phyloP scores from a whole-genome alignment of 2,797 vertebrate species.

The Centroberyx gerrardi region DNA sequence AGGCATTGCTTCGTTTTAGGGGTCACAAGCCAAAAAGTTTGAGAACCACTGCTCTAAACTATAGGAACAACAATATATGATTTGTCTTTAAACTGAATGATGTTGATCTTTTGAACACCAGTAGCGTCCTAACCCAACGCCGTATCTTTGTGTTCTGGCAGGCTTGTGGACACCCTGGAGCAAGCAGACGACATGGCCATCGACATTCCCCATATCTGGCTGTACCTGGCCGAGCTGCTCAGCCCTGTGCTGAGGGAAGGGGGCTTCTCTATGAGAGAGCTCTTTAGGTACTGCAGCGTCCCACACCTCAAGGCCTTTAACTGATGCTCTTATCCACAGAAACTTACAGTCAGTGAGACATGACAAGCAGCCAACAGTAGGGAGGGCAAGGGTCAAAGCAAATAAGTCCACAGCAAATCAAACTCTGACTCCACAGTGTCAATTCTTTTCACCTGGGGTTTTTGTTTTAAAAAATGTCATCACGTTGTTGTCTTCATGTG shows the following conservation, averaged over 20 bases:
- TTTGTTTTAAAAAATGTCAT: not conserved
- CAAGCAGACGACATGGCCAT: constrained; percentile 98
- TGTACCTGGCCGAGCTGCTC: constrained; percentile 96
- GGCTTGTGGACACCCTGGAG: constrained; percentile 95
- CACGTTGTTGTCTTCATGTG: not conserved
- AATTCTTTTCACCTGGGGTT: not conserved
- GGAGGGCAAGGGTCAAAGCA: not conserved
- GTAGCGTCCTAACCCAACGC: not conserved
- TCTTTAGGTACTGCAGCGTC: constrained; percentile 87
- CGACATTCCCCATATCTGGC: constrained; percentile 98
- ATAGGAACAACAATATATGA: no score
- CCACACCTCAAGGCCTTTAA: not conserved
- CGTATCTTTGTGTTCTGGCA: constrained; percentile 52
- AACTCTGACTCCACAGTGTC: not conserved
- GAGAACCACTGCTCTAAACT: no score
- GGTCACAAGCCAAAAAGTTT: no score
- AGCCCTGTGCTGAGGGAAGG: constrained; percentile 94
- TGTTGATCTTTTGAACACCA: no score
- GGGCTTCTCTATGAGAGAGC: constrained; percentile 96
- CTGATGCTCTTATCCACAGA: not conserved
- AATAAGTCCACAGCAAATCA: not conserved
- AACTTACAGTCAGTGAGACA: not conserved
- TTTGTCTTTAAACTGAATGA: no score
- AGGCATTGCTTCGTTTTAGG: no score
- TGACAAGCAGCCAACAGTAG: not conserved